These are phyloP conservation scores for Engystomops pustulosus DNA, from an alignment of 2,113 vertebrate species.

Conservation along the genomic window DNA sequence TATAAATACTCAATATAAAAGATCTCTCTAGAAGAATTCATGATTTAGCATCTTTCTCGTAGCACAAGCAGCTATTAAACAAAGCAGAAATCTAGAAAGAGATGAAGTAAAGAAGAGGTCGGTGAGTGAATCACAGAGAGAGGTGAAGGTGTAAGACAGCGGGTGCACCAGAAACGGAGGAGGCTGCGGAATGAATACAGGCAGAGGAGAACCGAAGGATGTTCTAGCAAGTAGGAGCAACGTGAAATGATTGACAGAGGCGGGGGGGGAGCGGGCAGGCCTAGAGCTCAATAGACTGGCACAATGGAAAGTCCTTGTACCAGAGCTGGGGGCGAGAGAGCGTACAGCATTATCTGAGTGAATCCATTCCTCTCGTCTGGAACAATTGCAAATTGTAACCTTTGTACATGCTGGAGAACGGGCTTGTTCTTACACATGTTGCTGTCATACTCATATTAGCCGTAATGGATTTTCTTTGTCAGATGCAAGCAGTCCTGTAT, in stretches of 20 bases:
- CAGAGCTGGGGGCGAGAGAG: constrained; percentile 41
- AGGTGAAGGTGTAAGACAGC: neutral
- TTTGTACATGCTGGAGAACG: constrained; percentile 28
- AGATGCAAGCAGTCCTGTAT: constrained; percentile 14
- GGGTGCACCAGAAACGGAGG: constrained; percentile 10
- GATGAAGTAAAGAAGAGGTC: no score
- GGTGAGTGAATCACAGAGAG: neutral
- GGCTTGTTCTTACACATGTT: constrained; percentile 51
- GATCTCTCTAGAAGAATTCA: neutral
- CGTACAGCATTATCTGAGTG: constrained; percentile 39
- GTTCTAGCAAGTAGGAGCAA: neutral
- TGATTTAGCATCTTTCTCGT: no score
- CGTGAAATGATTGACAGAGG: constrained; percentile 29
- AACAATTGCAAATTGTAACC: constrained; percentile 59
- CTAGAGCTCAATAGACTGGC: constrained; percentile 44
- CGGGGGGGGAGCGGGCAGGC: constrained; percentile 20
- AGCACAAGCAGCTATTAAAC: neutral
- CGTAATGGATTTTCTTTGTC: constrained; percentile 58
- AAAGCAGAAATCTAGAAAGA: neutral
- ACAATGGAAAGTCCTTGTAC: constrained; percentile 48
- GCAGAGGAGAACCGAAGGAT: constrained; percentile 6
- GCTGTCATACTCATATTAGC: constrained; percentile 53
- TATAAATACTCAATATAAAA: neutral
- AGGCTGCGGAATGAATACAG: neutral
- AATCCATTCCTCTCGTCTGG: constrained; percentile 46